Evolutionary conservation across 2,797 vertebrate species (phyloP).

Genomic region (Hypotaenidia okinawae): DNA sequence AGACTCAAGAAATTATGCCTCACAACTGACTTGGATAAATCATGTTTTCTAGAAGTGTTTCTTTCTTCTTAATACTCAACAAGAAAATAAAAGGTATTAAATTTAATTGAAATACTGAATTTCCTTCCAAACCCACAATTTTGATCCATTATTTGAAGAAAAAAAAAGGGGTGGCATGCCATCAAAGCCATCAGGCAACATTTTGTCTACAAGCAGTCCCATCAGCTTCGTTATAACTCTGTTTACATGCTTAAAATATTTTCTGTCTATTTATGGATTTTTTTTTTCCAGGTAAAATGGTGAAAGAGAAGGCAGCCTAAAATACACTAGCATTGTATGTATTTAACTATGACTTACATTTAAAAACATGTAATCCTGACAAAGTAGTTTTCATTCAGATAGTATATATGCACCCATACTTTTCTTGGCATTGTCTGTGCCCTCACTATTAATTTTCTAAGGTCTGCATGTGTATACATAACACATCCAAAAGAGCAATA

Average conservation of each 20-base stretch:
- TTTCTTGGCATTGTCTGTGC: background rate
- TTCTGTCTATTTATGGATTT: background rate
- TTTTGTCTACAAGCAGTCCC: background rate
- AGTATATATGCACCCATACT: fast-evolving
- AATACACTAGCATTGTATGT: background rate
- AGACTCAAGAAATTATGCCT: background rate
- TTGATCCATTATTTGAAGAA: background rate
- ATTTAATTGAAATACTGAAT: background rate
- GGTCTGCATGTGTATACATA: fast-evolving
- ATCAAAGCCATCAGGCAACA: background rate
- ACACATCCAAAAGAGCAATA: background rate
- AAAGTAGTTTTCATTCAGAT: background rate
- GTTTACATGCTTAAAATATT: background rate
- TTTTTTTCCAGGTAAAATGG: background rate
- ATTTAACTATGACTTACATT: background rate
- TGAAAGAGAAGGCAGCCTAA: background rate
- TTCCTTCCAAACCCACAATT: background rate
- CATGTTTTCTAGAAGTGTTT: background rate
- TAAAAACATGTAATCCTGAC: background rate
- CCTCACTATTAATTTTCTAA: background rate
- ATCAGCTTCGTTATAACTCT: background rate
- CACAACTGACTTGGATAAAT: background rate
- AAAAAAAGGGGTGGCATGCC: fast-evolving
- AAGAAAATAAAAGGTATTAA: background rate
- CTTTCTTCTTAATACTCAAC: background rate